Percentiles rank a stretch among this genome's conserved stretches.
phyloP scores from a whole-genome alignment of 2,797 vertebrate genomes.

The Oreochromis grahami region DNA sequence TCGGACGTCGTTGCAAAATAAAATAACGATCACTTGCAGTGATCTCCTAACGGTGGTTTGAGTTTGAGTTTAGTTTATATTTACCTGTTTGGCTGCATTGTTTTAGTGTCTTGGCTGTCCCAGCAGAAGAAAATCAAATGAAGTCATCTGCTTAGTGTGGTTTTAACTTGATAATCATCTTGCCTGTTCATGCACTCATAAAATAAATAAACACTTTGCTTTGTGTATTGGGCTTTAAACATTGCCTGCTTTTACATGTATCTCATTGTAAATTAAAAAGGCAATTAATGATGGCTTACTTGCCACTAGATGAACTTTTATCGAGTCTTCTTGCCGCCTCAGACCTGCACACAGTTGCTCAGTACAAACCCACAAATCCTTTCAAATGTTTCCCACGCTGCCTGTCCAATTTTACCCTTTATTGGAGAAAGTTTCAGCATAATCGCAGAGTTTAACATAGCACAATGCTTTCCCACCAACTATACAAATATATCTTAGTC shows the following conservation, averaged over 20 bases:
- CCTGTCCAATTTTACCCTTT: neutral
- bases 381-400: neutral
- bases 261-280: neutral
- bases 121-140: neutral
- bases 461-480: neutral
- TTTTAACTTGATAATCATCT: neutral
- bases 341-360: neutral
- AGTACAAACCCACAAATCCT: neutral
- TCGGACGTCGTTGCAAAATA: neutral
- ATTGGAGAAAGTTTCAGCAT: neutral
- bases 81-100: neutral
- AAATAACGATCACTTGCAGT: neutral
- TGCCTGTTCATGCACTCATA: neutral
- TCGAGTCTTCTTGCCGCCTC: neutral
- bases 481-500: neutral
- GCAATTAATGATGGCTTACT: neutral
- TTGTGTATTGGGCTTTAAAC: neutral
- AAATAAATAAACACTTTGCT: neutral
- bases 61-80: neutral
- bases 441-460: neutral
- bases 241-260: neutral
- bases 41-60: fast-evolving
- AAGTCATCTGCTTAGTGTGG: neutral
- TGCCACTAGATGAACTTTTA: neutral
- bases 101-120: neutral